phyloP scores from a whole-genome alignment of 1,140 invertebrate genomes.

The Aradophagus sp. region DNA sequence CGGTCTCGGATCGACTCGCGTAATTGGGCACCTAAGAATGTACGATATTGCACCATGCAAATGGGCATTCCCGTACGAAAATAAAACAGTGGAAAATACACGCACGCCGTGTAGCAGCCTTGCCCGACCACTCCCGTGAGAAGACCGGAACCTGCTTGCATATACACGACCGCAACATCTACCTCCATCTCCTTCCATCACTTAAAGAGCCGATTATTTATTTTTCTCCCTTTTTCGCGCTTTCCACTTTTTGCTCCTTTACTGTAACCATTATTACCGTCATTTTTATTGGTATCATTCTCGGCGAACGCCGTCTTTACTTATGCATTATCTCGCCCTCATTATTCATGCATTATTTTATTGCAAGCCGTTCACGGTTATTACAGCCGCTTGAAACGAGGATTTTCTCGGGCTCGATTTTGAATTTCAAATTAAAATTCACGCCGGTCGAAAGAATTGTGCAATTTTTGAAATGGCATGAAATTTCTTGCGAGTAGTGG shows the following conservation, averaged over 20 bases:
- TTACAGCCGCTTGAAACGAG: no score
- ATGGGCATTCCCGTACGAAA: slow-evolving; percentile 65
- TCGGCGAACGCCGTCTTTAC: no score
- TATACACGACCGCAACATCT: slow-evolving; percentile 35
- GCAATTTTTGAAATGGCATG: no score
- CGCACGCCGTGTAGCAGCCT: slow-evolving; percentile 53
- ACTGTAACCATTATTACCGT: slow-evolving; percentile 44
- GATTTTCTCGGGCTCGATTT: no score
- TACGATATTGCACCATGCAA: slow-evolving; percentile 75
- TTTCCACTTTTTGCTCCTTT: no score
- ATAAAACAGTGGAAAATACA: slow-evolving; percentile 61
- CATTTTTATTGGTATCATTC: slow-evolving; percentile 42
- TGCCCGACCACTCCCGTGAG: slow-evolving; percentile 57
- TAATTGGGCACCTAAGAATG: slow-evolving; percentile 75
- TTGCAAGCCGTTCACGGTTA: no score
- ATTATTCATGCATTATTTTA: no score
- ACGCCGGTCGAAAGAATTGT: no score
- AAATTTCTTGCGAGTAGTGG: no score
- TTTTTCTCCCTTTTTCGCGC: no score
- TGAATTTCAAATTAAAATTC: no score
- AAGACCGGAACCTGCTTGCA: slow-evolving; percentile 51
- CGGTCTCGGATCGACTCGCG: slow-evolving; percentile 71
- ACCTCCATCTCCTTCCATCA: slow-evolving; percentile 37
- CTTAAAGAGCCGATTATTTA: slow-evolving; percentile 40
- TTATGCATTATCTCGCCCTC: no score